Evolutionary conservation across 2,888 invertebrate species (phyloP), one percentile per base, ranked within the genome.

Genomic region (Erebia ligea): DNA sequence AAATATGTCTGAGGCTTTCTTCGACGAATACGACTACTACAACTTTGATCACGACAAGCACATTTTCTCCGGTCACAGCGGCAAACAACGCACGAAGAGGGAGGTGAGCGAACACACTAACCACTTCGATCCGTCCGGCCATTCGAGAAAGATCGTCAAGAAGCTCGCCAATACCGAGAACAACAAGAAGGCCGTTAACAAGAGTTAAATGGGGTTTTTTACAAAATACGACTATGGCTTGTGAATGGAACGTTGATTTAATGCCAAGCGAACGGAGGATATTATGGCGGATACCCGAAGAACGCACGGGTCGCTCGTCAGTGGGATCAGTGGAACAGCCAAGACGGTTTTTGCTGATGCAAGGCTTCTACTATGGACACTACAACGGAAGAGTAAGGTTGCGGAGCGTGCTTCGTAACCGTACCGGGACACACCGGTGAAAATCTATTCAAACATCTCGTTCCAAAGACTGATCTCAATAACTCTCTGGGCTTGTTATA

Each of bases 31-130:
- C 95, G 98, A 98, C 86, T 97, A 98, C 86, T 98, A 97, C 95
- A 98, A 98, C 92, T 98, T 96, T 90, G 98, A 98, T 81, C 96
- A 97, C 94, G 98, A 98, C 89, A 98, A 98, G 91, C 96, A 97
- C 87, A 95, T 98, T 76, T 96, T 96, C 89, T 95, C 96, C 58
- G 96, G 97, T 34, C 97, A 98, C 91, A 96, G 98, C 85, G 98
- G 98, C 75, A 98, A 98, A 87, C 97, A 98, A 82, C 95, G 98
- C 77, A 95, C 96, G 73, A 98, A 98, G 94, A 97, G 96, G 87
- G 98, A 98, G 92, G 97, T 96, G 59, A 95, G 94, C 84, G 96
- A 96, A 79, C 97, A 98, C 90, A 98, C 98, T 57, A 98, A 98
- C 91, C 98, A 98, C 90, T 95, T 95, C 90, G 98, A 98, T 89